Evolutionary conservation across 2,113 vertebrate species (phyloP).

Genomic region (Syngnathus floridae): DNA sequence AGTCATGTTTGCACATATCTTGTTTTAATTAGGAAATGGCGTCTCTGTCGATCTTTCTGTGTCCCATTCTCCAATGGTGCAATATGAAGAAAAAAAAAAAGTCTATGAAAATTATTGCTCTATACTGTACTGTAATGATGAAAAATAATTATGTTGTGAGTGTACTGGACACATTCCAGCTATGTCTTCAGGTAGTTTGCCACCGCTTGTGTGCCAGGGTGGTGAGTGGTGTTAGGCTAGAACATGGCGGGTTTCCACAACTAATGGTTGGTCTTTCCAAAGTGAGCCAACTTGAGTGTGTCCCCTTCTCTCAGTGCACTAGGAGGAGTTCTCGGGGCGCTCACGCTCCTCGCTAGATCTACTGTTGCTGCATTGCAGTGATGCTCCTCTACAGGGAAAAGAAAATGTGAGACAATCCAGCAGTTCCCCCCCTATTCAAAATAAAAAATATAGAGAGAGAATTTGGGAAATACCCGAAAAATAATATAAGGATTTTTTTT

Average conservation of each 20-base stretch:
- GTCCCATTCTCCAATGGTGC: conserved; percentile 76
- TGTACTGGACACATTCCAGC: conserved; percentile 63
- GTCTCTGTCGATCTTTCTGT: conserved; percentile 72
- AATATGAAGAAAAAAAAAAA: conserved; percentile 72
- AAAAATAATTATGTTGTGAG: conserved; percentile 69
- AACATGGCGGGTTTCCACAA: conserved; percentile 60
- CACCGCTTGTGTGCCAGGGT: conserved; percentile 64
- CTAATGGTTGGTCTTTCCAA: conserved; percentile 63
- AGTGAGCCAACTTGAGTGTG: conserved; percentile 53
- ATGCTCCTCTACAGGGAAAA: conserved; percentile 72
- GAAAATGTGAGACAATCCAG: conserved; percentile 72
- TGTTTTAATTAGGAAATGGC: conserved; percentile 81
- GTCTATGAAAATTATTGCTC: conserved; percentile 70
- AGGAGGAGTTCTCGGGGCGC: conserved; percentile 64
- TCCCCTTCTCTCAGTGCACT: conserved; percentile 66
- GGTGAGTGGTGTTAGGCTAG: conserved; percentile 64
- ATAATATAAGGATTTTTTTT: conserved; percentile 47
- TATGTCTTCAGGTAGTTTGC: conserved; percentile 73
- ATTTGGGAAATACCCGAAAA: conserved; percentile 55
- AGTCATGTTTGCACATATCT: conserved; percentile 85
- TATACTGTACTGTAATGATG: conserved; percentile 73
- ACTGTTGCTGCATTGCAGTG: conserved; percentile 70
- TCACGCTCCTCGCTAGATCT: conserved; percentile 68
- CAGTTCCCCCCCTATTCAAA: conserved; percentile 55
- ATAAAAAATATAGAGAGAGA: conserved; percentile 16